Conservation (phyloP, 2,888 invertebrate genomes). For the Stenotaenia linearis region DNA sequence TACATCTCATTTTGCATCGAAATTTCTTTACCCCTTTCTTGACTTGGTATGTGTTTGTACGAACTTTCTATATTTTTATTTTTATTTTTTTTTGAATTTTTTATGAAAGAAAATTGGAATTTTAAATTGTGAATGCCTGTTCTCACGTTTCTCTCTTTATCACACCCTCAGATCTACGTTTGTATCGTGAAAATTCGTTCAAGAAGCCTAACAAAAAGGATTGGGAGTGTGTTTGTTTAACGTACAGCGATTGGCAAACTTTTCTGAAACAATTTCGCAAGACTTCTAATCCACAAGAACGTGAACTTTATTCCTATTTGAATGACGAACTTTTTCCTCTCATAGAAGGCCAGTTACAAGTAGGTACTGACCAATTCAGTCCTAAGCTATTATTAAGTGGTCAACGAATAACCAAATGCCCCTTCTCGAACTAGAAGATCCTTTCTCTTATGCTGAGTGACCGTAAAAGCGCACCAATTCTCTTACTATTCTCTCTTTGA, state of each 20-base stretch:
- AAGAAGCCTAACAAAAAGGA: conserved; percentile 41
- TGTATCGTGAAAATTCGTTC: conserved; percentile 41
- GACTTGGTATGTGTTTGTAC: neutral
- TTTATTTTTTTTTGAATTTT: neutral
- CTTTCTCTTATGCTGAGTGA: neutral
- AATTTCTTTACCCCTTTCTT: neutral
- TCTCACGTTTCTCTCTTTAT: conserved; percentile 21
- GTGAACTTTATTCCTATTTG: conserved; percentile 41
- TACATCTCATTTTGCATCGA: neutral
- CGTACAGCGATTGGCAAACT: conserved; percentile 40
- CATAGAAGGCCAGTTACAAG: conserved; percentile 41
- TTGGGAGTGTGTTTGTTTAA: conserved; percentile 42
- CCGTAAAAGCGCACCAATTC: neutral
- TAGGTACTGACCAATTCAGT: conserved; percentile 37
- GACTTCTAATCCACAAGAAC: conserved; percentile 40
- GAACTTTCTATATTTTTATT: neutral
- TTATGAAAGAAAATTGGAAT: neutral
- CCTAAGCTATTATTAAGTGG: conserved; percentile 3
- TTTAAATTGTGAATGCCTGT: neutral
- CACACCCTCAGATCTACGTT: conserved; percentile 39
- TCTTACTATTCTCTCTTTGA: neutral
- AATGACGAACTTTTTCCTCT: conserved; percentile 41
- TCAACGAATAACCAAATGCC: neutral
- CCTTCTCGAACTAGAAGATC: neutral
- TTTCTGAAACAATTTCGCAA: conserved; percentile 42